Evolutionary conservation across 2,797 vertebrate genomes (phyloP).

Genomic region (Tokudaia tokunoshimensis): DNA sequence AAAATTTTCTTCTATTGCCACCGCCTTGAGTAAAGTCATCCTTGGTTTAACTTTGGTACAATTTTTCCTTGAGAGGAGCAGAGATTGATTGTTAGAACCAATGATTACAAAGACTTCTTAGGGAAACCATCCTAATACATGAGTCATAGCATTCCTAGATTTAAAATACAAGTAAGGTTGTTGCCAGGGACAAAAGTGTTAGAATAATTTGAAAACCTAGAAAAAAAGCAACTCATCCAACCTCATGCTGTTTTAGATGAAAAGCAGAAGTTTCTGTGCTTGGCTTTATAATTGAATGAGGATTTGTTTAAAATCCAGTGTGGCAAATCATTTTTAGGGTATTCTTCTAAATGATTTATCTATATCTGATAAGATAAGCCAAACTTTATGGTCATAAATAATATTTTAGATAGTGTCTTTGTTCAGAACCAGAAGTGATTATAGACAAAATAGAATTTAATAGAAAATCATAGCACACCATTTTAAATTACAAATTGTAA

Average conservation of each 20-base stretch:
- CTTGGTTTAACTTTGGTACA: background rate
- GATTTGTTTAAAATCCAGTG: background rate
- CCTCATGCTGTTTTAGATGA: background rate
- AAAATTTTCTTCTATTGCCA: background rate
- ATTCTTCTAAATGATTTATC: background rate
- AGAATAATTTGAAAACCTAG: background rate
- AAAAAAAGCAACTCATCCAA: background rate
- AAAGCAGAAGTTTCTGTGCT: background rate
- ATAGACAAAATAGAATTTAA: background rate
- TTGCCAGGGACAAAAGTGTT: background rate
- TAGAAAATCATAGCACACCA: background rate
- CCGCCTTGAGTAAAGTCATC: background rate
- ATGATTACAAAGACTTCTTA: background rate
- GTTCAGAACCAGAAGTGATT: background rate
- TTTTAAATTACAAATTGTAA: background rate
- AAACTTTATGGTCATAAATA: background rate
- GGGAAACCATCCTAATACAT: background rate
- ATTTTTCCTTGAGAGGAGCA: background rate
- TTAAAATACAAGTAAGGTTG: background rate
- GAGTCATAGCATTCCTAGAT: background rate
- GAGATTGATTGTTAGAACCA: background rate
- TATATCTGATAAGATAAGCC: background rate
- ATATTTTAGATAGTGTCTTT: background rate
- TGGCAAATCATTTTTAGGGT: background rate
- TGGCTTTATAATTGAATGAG: background rate